Percentiles rank a stretch among this genome's conserved stretches.
phyloP scores from a whole-genome alignment of 2,888 invertebrate species.

The Alviniconcha strummeri region DNA sequence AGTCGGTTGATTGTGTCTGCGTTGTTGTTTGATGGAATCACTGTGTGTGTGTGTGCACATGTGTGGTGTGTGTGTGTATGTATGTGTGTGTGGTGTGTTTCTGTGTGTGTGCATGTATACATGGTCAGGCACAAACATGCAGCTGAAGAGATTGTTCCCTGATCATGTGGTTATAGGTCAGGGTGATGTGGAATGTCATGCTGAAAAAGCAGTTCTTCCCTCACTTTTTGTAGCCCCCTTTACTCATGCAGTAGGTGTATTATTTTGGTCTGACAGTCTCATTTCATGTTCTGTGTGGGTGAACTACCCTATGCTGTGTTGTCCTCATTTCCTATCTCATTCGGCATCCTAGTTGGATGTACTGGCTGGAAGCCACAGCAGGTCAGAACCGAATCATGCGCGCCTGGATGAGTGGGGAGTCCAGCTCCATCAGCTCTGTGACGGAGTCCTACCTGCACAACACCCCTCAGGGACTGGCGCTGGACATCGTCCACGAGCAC shows the following conservation, averaged over 20 bases:
- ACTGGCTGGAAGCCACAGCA: constrained; percentile 79
- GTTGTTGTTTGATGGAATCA: background rate
- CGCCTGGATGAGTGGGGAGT: constrained; percentile 86
- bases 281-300: background rate
- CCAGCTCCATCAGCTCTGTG: constrained; percentile 70
- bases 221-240: too few species aligned
- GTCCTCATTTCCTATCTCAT: background rate
- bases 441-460: background rate
- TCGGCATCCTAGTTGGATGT: constrained; percentile 18
- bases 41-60: background rate
- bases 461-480: constrained; percentile 77
- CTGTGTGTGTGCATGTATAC: background rate
- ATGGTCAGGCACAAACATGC: background rate
- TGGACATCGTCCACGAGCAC: constrained; percentile 86
- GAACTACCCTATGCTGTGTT: background rate
- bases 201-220: too few species aligned
- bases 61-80: background rate
- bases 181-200: too few species aligned
- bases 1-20: background rate
- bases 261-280: too few species aligned
- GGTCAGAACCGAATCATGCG: constrained; percentile 86
- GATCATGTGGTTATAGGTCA: too few species aligned
- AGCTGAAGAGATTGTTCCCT: too few species aligned
- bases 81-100: background rate
- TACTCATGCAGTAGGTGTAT: too few species aligned